Evolutionary conservation across 2,113 vertebrate genomes (phyloP).

Genomic region (Chlorocebus sabaeus): DNA sequence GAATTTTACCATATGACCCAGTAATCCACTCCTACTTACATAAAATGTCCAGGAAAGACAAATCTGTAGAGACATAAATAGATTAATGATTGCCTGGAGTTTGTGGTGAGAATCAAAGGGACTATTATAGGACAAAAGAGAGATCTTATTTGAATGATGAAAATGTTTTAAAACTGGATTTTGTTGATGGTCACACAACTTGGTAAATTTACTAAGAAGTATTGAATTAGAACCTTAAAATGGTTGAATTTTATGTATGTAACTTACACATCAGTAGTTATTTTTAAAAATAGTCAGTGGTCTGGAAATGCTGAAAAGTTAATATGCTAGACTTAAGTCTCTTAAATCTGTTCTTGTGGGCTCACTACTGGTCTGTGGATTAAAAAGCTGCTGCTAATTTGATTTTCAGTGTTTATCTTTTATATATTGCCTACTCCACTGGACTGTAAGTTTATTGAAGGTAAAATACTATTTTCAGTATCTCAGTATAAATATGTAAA

Average conservation of each 20-base stretch:
- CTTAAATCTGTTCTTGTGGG: neutral
- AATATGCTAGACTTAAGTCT: neutral
- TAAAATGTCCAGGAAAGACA: neutral
- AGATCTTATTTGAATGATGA: neutral
- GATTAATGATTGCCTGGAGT: neutral
- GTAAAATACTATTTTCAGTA: neutral
- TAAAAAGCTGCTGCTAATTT: neutral
- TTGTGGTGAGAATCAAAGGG: neutral
- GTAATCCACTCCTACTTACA: neutral
- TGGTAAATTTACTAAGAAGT: neutral
- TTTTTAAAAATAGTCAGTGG: neutral
- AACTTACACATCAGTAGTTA: neutral
- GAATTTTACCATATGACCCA: neutral
- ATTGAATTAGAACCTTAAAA: neutral
- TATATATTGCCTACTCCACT: neutral
- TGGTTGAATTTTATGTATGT: neutral
- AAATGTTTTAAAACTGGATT: neutral
- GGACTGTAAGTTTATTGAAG: neutral
- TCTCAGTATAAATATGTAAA: neutral
- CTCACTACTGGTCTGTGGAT: neutral
- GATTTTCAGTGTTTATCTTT: neutral
- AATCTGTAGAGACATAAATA: neutral
- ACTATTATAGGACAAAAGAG: too few relatives aligned
- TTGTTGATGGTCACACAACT: neutral
- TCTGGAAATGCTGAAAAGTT: neutral